phyloP scores from a whole-genome alignment of 1,140 invertebrate genomes.

The Tigriopus japonicus region DNA sequence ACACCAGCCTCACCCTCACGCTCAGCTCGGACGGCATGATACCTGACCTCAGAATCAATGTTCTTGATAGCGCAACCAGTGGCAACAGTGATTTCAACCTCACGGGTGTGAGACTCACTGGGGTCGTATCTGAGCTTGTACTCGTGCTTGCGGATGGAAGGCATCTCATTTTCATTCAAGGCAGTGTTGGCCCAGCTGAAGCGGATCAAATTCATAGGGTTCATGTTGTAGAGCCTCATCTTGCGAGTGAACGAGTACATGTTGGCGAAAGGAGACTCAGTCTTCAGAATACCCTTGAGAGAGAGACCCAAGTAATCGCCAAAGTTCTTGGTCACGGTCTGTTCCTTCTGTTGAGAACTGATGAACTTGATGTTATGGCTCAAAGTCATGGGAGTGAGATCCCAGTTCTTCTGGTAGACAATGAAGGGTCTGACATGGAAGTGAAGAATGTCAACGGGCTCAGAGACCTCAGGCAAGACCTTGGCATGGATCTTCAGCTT shows the following conservation, averaged over 20 bases:
- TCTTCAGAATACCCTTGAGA: not conserved
- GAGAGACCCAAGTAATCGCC: slow-evolving; percentile 4
- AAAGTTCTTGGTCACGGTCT: not conserved
- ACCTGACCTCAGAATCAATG: not conserved
- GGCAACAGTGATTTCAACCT: not conserved
- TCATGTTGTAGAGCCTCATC: slow-evolving; percentile 1
- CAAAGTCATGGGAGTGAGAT: not conserved
- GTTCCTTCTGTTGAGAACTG: not conserved
- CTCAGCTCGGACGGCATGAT: too few relatives aligned
- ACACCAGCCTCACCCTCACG: too few relatives aligned
- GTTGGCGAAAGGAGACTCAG: slow-evolving; percentile 1
- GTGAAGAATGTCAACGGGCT: not conserved
- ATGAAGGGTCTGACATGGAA: slow-evolving; percentile 2
- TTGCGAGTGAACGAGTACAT: not conserved
- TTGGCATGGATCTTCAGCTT: not conserved
- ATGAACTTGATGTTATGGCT: slow-evolving; percentile 4
- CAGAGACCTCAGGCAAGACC: not conserved
- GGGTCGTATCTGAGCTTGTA: slow-evolving; percentile 1
- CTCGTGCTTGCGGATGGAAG: slow-evolving; percentile 5
- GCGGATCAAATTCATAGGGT: slow-evolving; percentile 9
- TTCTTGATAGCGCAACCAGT: not conserved
- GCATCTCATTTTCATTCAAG: not conserved
- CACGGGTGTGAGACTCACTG: not conserved
- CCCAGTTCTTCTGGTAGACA: not conserved
- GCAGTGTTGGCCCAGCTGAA: not conserved